These are phyloP conservation scores for Pantherophis alleghaniensis DNA, from an alignment of 2,797 vertebrate genomes.

Conservation along the genomic window DNA sequence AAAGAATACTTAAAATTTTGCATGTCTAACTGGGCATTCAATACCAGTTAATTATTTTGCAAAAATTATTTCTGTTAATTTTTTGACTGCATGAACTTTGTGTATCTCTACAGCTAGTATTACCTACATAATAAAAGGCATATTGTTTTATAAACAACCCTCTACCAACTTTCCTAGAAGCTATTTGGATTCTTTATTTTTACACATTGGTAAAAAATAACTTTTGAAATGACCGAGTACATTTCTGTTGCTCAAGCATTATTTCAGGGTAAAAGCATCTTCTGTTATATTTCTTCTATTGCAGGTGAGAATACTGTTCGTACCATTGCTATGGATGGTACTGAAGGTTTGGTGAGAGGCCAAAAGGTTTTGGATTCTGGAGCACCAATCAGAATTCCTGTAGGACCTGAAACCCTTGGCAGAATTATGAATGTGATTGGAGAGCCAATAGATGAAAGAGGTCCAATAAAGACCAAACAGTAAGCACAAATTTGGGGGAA, in stretches of 20 bases:
- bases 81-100: background rate
- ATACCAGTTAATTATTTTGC: background rate
- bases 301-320: constrained; percentile 93
- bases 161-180: background rate
- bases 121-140: background rate
- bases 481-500: constrained; percentile 65
- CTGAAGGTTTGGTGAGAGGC: constrained; percentile 93
- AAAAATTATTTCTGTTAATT: background rate
- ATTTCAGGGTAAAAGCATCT: background rate
- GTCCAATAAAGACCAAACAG: constrained; percentile 94
- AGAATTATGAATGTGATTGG: constrained; percentile 99
- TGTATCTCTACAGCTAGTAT: background rate
- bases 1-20: background rate
- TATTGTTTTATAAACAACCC: background rate
- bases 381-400: constrained; percentile 93
- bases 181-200: background rate
- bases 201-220: background rate
- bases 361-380: constrained; percentile 94
- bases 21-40: background rate
- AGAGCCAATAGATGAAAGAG: constrained; percentile 94
- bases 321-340: constrained; percentile 97
- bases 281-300: background rate
- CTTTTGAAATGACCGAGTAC: background rate
- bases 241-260: background rate
- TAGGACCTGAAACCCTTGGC: constrained; percentile 94